Conservation (phyloP, 1,140 invertebrate genomes). For the Harlomillsia oculata region DNA sequence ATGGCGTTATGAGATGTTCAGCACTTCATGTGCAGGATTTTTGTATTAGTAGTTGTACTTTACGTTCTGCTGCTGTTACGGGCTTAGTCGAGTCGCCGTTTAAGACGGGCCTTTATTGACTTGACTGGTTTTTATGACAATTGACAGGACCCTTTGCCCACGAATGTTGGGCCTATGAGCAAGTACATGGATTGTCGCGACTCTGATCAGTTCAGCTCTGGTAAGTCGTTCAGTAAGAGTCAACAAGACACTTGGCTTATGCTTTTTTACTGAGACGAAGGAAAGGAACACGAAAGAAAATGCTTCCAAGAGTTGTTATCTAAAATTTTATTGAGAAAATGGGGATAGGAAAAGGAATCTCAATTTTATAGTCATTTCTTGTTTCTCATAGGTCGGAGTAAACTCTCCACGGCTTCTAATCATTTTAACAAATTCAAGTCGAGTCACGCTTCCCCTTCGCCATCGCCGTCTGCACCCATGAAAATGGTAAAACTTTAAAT, state of each 20-base stretch:
- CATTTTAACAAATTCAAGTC: constrained; percentile 35
- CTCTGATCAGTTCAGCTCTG: constrained; percentile 35
- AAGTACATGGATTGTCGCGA: constrained; percentile 31
- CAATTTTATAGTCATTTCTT: neutral
- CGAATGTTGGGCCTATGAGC: constrained; percentile 20
- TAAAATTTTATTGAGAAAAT: neutral
- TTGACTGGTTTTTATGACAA: constrained; percentile 5
- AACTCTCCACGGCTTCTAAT: constrained; percentile 35
- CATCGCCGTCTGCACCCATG: constrained; percentile 34
- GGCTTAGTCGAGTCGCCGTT: too few species aligned
- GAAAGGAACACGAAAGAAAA: neutral
- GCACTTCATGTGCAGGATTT: too few species aligned
- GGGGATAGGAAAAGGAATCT: neutral
- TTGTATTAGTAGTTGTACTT: too few species aligned
- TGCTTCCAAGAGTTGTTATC: neutral
- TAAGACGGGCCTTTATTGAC: too few species aligned
- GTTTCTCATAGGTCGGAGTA: constrained; percentile 30
- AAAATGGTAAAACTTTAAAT: constrained; percentile 36
- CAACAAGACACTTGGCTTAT: neutral
- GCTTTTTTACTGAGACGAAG: too few species aligned
- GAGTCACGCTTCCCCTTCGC: constrained; percentile 33
- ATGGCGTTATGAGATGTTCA: too few species aligned
- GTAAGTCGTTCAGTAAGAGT: constrained; percentile 14
- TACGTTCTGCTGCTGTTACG: too few species aligned
- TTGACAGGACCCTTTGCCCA: constrained; percentile 33